Evolutionary conservation across 2,797 vertebrate genomes (phyloP), one percentile per base, ranked within the genome.

Genomic region (Parauchenoglanis ngamensis): DNA sequence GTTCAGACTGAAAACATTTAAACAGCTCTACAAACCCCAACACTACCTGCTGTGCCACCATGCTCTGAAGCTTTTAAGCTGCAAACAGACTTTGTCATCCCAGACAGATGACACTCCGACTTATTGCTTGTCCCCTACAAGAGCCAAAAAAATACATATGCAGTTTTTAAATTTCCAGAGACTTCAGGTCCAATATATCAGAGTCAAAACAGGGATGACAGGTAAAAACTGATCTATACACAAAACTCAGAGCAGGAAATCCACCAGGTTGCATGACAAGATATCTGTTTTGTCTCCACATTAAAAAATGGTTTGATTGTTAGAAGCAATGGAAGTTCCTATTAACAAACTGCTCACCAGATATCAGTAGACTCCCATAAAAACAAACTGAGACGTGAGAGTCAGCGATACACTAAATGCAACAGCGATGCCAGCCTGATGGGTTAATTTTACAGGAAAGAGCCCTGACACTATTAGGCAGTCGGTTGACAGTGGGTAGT

Each of bases 401-500:
- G 80, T 67, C 80, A 63, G 59, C 15, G 25, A 65, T 63, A 65
- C 13, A 12, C 44, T 68, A 52, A 67, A 49, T 13, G 28, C n/a
- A 82, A 82, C 23, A 82, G 77, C 10, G 19, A 61, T 40, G 56
- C 12, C 40, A 63, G 57, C 57, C 78, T 63, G 78, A 81, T 63
- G 44, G 63, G 81, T 67, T 83, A 52, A 83, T 83, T 67, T 67
- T 68, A 54, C 54, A 52, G 17, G 4, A 52, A 67, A 52, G 81
- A 68, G n/a, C n/a, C 63, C 28, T 68, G 75, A 78, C 59, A 61
- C 72, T 57, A 77, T 85, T 65, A 76, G 84, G 56, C 35, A 49
- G 57, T 85, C 28, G 3, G 25, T 78, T 85, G 84, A 35, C 73
- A 78, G 75, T 85, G 44, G 59, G 73, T 40, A 76, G 59, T 83